Percentiles rank a stretch among this genome's conserved stretches.
Conservation (phyloP, 2,113 vertebrate species). For the Dasyprocta punctata region DNA sequence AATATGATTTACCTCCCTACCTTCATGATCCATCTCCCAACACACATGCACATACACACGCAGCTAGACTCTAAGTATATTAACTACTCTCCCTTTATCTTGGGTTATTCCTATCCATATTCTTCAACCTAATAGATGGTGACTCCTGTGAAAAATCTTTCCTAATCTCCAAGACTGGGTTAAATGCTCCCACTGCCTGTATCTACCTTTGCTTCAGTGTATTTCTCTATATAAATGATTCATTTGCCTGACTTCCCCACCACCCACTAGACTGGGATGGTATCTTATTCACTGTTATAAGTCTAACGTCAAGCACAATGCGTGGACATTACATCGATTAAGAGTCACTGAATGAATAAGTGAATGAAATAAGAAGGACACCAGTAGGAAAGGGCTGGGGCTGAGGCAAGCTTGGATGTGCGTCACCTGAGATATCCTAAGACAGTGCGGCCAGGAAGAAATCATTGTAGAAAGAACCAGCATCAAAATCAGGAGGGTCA, state of each 20-base stretch:
- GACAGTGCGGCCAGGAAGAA: background rate
- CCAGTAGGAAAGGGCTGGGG: background rate
- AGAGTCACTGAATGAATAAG: background rate
- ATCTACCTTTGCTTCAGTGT: background rate
- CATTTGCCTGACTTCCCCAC: background rate
- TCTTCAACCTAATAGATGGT: background rate
- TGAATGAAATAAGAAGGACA: background rate
- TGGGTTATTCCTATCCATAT: background rate
- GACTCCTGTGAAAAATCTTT: background rate
- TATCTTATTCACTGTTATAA: background rate
- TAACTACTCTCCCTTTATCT: background rate
- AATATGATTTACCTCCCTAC: background rate
- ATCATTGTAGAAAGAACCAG: background rate
- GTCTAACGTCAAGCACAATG: background rate
- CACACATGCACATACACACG: too few species aligned
- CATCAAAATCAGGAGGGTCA: background rate
- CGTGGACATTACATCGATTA: background rate
- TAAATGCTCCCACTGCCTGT: background rate
- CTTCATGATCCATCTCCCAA: background rate
- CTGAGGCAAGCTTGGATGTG: background rate
- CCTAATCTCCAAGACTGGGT: background rate
- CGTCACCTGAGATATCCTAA: background rate
- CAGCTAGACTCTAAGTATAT: background rate
- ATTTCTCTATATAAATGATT: background rate
- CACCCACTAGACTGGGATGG: too few species aligned